Base-by-base conservation (phyloP, 2,113 vertebrate genomes). In the Marmota monax region DNA sequence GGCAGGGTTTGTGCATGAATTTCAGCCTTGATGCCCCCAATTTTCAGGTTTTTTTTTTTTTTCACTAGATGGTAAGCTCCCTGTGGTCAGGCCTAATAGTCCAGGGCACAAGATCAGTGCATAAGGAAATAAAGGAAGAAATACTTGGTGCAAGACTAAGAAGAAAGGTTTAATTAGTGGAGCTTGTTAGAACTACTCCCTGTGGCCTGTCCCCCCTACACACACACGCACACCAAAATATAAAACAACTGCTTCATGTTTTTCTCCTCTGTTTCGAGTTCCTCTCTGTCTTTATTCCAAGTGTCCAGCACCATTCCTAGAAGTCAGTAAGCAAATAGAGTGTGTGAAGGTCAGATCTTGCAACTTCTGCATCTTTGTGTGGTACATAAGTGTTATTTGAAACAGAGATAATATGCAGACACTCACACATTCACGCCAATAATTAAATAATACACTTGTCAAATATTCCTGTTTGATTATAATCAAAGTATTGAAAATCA, bases 381-480 rank as follows among this genome's bases (percentile, higher is more conserved):
- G 51, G 39, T 16, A 69, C 16, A 65, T 92, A 69, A 92, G 67
- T 70, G 25, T 45, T 92, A 72, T 51, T 76, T 56, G 48, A 92
- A 96, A 69, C 25, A 77, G 61, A 37, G 45, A 34, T 63, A 73
- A 58, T 69, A n/a, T 56, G 83, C 4, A 32, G 63, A 61, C 16
- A 74, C 17, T 7, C 13, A 45, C 10, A 87, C 2, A 20, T 27
- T 91, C 27, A 65, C 8, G n/a, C 9, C 88, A 39, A 45, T 73
- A 84, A 58, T 83, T 45, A 94, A 77, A 67, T 18, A 70, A 61
- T 13, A 37, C 32, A 58, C 11, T 95, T 86, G 22, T 39, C 37
- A 90, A 92, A 79, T 58, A 86, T 69, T 86, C 70, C 56, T 20
- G 69, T 80, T 96, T 90, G 58, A 88, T 39, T 89, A 23, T 53